These are phyloP conservation scores for Pluvianellus socialis DNA, from an alignment of 2,113 vertebrate genomes.

Conservation along the genomic window DNA sequence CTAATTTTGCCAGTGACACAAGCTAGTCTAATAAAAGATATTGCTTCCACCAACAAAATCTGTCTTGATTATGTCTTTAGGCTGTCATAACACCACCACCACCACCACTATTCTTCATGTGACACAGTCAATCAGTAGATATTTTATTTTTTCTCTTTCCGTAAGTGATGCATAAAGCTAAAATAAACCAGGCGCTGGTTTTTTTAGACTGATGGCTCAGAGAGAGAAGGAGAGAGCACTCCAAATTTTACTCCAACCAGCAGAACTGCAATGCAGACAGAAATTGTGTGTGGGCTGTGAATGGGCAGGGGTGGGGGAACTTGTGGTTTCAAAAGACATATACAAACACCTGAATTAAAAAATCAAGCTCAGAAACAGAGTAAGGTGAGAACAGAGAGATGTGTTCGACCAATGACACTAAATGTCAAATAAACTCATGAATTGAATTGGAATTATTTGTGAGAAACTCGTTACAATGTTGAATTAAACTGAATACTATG, in stretches of 20 bases:
- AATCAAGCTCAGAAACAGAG: neutral
- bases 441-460: neutral
- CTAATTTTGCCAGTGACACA: neutral
- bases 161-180: neutral
- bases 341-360: neutral
- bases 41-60: neutral
- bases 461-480: neutral
- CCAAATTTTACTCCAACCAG: neutral
- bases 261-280: neutral
- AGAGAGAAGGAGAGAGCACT: neutral
- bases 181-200: neutral
- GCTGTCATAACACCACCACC: slow-evolving; percentile 25
- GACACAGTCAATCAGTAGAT: neutral
- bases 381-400: neutral
- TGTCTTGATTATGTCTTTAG: slow-evolving; percentile 7
- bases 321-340: neutral
- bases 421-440: neutral
- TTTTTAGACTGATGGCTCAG: neutral
- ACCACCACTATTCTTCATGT: neutral
- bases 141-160: slow-evolving; percentile 9
- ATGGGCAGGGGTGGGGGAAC: neutral
- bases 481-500: neutral
- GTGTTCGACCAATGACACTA: neutral
- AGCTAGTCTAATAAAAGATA: slow-evolving; percentile 12
- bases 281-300: neutral